Conservation (phyloP, 2,888 invertebrate genomes). For the Ornithoptera alexandrae region DNA sequence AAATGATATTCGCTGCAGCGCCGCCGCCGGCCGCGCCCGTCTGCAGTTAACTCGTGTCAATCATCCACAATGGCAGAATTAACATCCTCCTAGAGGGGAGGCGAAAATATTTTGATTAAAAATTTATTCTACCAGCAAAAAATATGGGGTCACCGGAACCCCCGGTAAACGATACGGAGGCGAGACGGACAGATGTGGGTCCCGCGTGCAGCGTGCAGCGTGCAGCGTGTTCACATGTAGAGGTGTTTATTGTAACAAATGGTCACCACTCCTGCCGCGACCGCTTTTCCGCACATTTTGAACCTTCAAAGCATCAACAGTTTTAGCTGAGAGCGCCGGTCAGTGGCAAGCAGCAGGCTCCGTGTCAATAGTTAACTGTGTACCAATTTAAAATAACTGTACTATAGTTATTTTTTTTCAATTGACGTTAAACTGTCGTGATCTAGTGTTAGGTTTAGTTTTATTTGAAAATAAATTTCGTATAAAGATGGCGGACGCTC, state of each 20-base stretch:
- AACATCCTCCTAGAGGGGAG: constrained; percentile 55
- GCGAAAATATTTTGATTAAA: constrained; percentile 77
- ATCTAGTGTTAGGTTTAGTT: too few species aligned
- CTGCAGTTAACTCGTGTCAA: constrained; percentile 62
- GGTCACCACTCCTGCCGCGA: too few species aligned
- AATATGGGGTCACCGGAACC: constrained; percentile 54
- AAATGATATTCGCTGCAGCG: constrained; percentile 43
- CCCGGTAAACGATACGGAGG: constrained; percentile 37
- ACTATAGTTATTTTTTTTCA: too few species aligned
- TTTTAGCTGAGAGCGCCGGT: too few species aligned
- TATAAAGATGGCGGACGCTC: neutral
- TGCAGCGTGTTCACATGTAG: constrained; percentile 46
- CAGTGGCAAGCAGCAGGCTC: too few species aligned
- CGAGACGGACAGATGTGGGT: constrained; percentile 65
- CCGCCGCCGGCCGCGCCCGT: constrained; percentile 50
- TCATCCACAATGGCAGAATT: constrained; percentile 66
- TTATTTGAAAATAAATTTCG: too few species aligned
- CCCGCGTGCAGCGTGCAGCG: constrained; percentile 47
- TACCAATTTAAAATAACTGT: too few species aligned
- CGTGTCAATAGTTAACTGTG: too few species aligned
- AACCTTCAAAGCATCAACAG: too few species aligned
- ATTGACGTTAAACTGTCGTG: too few species aligned
- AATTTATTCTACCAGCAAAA: constrained; percentile 67
- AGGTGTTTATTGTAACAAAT: constrained; percentile 13
- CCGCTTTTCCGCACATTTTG: too few species aligned